Conservation (phyloP, 2,113 vertebrate species). For the Scomber colias region DNA sequence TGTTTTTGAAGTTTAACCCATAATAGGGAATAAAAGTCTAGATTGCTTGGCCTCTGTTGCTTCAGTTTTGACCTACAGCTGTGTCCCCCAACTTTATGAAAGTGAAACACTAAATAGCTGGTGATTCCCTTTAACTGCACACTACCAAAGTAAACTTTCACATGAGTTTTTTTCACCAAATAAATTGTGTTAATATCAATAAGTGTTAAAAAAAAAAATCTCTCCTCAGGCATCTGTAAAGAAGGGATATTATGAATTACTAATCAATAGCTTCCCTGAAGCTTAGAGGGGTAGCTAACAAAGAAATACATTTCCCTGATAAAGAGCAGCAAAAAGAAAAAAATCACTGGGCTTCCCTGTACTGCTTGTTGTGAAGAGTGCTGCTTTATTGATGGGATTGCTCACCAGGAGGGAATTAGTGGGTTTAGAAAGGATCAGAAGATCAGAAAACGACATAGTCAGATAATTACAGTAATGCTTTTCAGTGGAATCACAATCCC, state of each 20-base stretch:
- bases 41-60: not conserved
- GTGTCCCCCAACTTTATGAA: too few relatives aligned
- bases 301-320: conserved; percentile 9
- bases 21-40: not conserved
- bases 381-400: conserved; percentile 25
- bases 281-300: conserved; percentile 13
- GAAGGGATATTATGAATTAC: conserved; percentile 18
- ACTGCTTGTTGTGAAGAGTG: conserved; percentile 12
- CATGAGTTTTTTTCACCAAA: not conserved
- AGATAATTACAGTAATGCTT: conserved; percentile 10
- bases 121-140: not conserved
- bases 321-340: conserved; percentile 11
- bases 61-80: too few relatives aligned
- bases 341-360: not conserved
- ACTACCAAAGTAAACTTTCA: not conserved
- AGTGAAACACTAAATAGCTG: too few relatives aligned
- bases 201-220: conserved; percentile 13
- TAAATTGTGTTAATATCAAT: conserved; percentile 35
- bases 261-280: conserved; percentile 43
- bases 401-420: not conserved
- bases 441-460: not conserved
- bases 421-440: not conserved
- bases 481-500: conserved; percentile 4
- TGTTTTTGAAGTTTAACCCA: not conserved
- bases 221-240: conserved; percentile 6